Percentiles rank a stretch among this genome's conserved stretches.
Evolutionary conservation across 1,140 invertebrate genomes (phyloP).

Genomic region (Camponotus pennsylvanicus): DNA sequence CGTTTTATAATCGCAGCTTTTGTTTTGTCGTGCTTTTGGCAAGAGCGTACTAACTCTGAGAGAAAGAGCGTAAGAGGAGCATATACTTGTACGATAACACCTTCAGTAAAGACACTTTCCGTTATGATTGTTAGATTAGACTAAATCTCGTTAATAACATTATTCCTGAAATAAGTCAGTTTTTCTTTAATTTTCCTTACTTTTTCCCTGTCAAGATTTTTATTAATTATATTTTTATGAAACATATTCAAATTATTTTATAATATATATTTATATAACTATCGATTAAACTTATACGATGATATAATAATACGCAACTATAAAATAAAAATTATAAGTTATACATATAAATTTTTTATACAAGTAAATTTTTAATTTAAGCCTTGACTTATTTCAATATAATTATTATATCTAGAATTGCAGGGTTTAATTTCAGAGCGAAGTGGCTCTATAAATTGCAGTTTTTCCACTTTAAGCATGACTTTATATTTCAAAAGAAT

Average conservation of each 20-base stretch:
- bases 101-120: not conserved
- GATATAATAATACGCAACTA: not conserved
- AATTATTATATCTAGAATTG: not conserved
- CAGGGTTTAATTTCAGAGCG: not conserved
- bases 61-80: slow-evolving; percentile 1
- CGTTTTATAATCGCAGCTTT: slow-evolving; percentile 70
- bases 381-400: not conserved
- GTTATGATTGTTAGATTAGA: not conserved
- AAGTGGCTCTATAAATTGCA: not conserved
- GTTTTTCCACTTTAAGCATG: not conserved
- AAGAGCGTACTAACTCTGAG: not conserved
- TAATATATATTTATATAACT: not conserved
- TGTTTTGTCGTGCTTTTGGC: slow-evolving; percentile 38
- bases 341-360: not conserved
- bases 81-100: not conserved
- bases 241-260: too few relatives aligned
- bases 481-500: not conserved
- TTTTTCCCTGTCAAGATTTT: not conserved
- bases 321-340: not conserved
- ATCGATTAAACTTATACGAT: not conserved
- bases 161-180: not conserved
- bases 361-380: not conserved
- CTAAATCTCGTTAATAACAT: not conserved
- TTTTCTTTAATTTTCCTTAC: not conserved
- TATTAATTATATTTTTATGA: too few relatives aligned